Base-by-base conservation (phyloP, 2,797 vertebrate genomes). In the Acridotheres tristis region DNA sequence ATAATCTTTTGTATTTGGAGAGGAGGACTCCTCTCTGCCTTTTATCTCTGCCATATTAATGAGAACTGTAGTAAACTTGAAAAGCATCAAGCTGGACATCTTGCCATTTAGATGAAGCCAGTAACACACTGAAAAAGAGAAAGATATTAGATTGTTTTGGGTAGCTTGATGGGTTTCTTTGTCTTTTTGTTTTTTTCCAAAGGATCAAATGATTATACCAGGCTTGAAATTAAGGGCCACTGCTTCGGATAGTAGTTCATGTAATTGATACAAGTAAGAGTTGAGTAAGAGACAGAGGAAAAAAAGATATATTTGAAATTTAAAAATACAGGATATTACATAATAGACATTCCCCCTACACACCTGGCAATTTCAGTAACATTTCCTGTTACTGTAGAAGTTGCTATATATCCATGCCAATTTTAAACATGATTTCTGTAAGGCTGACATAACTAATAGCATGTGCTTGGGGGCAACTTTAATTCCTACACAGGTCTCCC, bases 291-390 rank as follows among this genome's bases (percentile, higher is more conserved):
- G 75, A 58, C 63, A 85, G 86, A 71, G 79, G 34, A 34, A 62
- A 59, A 65, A 61, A 65, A 83, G 30, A 75, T 96, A 68, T 84
- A 83, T 85, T 65, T 81, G 76, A 91, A 92, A 91, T 95, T 55
- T 42, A 59, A 91, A 95, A 92, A 72, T 80, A 62, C 79, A 84
- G 89, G 89, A 89, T 94, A 88, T 94, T 96, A 75, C 47, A 74
- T 94, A 92, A 92, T 95, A 93, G 94, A 78, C 85, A 66, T 68
- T 94, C 65, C 51, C 69, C 68, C 65, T 86, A 53, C 1, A 32
- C 94, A 96, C 90, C 88, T 97, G 95, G 92, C 86, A 82, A 81
- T 93, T 92, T 65, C 61, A 84, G 62, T 75, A 89, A 89, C 69
- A 43, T 96, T 95, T 96, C 93, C 85, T 94, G 82, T 95, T 94